phyloP scores from a whole-genome alignment of 2,113 vertebrate species.

The Gambusia holbrooki region DNA sequence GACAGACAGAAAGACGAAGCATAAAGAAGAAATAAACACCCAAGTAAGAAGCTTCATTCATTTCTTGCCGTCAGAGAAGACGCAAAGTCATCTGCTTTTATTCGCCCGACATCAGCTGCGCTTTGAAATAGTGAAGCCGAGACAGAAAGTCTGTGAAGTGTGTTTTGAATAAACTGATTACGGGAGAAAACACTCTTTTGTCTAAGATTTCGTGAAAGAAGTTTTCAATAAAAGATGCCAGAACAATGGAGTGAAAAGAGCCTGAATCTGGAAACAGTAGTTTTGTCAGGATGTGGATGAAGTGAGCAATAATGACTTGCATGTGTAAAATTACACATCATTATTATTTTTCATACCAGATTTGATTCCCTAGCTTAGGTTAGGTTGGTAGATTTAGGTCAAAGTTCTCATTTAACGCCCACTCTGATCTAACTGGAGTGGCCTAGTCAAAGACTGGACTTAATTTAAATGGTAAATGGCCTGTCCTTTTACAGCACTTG shows the following conservation, averaged over 20 bases:
- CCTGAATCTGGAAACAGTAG: neutral
- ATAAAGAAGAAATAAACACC: neutral
- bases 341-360: neutral
- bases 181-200: neutral
- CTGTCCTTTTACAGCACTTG: no score
- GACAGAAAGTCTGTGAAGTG: conserved; percentile 4
- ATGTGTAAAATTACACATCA: neutral
- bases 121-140: conserved; percentile 16
- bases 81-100: conserved; percentile 42
- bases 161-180: neutral
- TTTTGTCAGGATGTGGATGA: neutral
- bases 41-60: no score
- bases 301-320: neutral
- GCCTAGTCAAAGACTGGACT: no score
- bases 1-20: conserved; percentile 5
- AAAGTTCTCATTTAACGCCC: no score
- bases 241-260: no score
- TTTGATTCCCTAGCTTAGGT: neutral
- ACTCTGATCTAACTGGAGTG: no score
- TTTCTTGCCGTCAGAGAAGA: conserved; percentile 3
- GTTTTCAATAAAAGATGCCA: neutral
- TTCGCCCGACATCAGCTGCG: conserved; percentile 35
- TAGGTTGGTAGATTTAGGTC: neutral
- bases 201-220: neutral
- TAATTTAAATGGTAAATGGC: no score